These are phyloP conservation scores for Chionoecetes opilio DNA, from an alignment of 1,140 invertebrate species.

Conservation along the genomic window DNA sequence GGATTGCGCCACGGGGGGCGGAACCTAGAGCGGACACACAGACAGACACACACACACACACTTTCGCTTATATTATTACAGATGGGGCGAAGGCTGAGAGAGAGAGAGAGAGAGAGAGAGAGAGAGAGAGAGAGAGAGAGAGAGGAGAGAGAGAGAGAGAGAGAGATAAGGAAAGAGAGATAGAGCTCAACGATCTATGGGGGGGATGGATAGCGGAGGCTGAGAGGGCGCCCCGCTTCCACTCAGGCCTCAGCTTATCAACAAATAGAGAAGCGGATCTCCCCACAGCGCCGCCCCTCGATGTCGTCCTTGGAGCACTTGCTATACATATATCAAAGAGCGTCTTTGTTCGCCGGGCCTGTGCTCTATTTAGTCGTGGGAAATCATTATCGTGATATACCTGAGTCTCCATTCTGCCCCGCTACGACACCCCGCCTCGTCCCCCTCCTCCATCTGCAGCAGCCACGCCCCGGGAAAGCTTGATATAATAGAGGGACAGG, in stretches of 20 bases:
- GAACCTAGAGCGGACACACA: too few relatives aligned
- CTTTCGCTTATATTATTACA: too few relatives aligned
- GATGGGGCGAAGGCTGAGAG: too few relatives aligned
- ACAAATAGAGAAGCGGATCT: background rate
- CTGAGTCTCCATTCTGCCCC: background rate
- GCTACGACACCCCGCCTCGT: too few relatives aligned
- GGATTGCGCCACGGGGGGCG: too few relatives aligned
- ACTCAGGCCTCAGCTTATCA: background rate
- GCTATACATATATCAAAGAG: background rate
- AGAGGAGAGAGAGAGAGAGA: background rate
- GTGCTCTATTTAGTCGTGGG: slow-evolving; percentile 37
- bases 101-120: background rate
- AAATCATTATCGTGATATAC: slow-evolving; percentile 13
- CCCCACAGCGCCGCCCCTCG: background rate
- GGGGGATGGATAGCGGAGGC: background rate
- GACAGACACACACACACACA: too few relatives aligned
- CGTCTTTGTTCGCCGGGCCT: background rate
- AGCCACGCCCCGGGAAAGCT: background rate
- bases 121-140: slow-evolving; percentile 41
- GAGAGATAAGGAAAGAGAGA: background rate
- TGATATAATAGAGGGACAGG: background rate
- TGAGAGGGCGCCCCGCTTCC: background rate
- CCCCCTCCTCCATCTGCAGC: background rate
- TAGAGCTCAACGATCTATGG: background rate
- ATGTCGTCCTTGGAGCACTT: background rate